Percentiles rank a stretch among this genome's conserved stretches.
Conservation (phyloP, 2,888 invertebrate genomes). For the Sthenelais limicola region DNA sequence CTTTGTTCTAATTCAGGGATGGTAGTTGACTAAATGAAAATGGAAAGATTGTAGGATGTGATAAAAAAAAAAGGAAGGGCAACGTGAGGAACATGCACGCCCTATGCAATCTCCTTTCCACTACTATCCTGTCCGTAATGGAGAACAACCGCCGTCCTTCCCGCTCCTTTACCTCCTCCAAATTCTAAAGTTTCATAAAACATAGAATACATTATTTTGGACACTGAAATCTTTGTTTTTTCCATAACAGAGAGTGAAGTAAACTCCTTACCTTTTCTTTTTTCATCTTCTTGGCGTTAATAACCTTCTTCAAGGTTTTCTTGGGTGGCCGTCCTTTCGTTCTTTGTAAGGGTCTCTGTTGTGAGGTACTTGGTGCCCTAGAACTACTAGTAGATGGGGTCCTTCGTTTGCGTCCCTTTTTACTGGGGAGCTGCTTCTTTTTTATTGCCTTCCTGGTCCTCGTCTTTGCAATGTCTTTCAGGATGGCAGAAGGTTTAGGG, state of each 20-base stretch:
- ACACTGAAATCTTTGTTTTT: background rate
- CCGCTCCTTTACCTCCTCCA: too few relatives aligned
- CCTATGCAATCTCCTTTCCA: too few relatives aligned
- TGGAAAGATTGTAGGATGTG: too few relatives aligned
- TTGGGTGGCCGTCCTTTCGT: conserved; percentile 10
- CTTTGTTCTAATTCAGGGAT: too few relatives aligned
- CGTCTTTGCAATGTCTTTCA: conserved; percentile 5
- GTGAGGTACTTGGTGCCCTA: background rate
- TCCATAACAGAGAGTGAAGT: too few relatives aligned
- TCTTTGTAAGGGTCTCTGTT: background rate
- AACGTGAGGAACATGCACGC: too few relatives aligned
- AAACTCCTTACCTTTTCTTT: conserved; percentile 16
- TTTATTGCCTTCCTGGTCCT: background rate
- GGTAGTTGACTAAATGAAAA: too few relatives aligned
- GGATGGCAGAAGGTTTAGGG: conserved; percentile 23
- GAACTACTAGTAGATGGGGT: background rate
- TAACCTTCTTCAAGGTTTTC: background rate
- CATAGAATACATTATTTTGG: too few relatives aligned
- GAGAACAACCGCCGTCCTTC: too few relatives aligned
- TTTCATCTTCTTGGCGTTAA: conserved; percentile 10
- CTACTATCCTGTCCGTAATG: too few relatives aligned
- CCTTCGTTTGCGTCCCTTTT: background rate
- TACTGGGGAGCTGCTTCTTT: background rate
- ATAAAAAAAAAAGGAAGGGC: too few relatives aligned
- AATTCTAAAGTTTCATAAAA: too few relatives aligned